These are phyloP conservation scores for Anthoscopus minutus DNA, from an alignment of 2,113 vertebrate species.

Conservation along the genomic window DNA sequence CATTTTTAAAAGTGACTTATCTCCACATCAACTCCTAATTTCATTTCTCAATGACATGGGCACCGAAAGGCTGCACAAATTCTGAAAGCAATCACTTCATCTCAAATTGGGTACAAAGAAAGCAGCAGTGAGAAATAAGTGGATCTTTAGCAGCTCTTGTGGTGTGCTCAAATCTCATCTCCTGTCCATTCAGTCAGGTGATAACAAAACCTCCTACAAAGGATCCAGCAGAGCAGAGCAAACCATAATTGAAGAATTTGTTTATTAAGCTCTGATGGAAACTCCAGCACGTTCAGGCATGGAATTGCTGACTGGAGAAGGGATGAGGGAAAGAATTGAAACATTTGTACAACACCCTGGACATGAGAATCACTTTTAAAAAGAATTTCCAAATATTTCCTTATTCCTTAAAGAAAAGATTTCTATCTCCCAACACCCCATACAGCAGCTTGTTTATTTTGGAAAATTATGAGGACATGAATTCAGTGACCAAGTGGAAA, in stretches of 20 bases:
- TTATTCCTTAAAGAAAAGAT: fast-evolving
- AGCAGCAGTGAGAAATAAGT: background rate
- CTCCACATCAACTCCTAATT: background rate
- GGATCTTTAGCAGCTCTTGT: background rate
- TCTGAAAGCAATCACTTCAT: slow-evolving; percentile 13
- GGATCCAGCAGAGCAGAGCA: background rate
- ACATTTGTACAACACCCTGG: background rate
- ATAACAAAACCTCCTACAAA: background rate
- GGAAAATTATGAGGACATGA: background rate
- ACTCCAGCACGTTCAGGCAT: background rate
- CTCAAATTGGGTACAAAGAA: background rate
- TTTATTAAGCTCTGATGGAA: background rate
- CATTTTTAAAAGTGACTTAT: background rate
- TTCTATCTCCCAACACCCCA: background rate
- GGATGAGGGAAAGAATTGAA: background rate
- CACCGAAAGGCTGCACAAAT: background rate
- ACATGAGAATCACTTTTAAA: background rate
- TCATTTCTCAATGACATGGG: background rate
- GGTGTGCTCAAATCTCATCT: background rate
- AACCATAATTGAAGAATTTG: background rate
- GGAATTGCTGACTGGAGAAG: background rate
- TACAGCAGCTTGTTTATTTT: background rate
- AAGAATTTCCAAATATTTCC: background rate
- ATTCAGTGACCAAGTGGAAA: background rate
- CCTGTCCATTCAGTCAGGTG: slow-evolving; percentile 5